phyloP scores from a whole-genome alignment of 2,113 vertebrate genomes.

The Rallus limicola region DNA sequence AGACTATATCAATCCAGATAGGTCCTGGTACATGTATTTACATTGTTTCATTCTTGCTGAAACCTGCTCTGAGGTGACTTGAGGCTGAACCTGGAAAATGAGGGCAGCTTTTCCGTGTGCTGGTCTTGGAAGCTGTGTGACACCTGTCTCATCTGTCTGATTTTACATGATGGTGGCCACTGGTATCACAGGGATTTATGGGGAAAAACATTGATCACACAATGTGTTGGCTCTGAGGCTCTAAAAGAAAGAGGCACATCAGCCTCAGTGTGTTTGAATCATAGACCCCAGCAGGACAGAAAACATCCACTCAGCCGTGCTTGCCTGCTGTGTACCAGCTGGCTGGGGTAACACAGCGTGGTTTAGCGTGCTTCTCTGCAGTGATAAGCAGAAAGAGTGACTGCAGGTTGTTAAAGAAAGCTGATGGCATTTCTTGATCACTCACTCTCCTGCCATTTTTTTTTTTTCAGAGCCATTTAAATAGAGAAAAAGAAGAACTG shows the following conservation, averaged over 20 bases:
- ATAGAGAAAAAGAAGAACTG: conserved; percentile 88
- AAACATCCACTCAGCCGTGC: background rate
- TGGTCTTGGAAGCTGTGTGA: background rate
- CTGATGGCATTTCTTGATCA: background rate
- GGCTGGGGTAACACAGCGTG: background rate
- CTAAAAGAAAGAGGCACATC: background rate
- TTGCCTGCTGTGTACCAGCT: background rate
- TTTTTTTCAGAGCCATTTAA: conserved; percentile 79
- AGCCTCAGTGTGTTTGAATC: background rate
- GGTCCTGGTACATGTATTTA: background rate
- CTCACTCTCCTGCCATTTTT: background rate
- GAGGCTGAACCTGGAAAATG: background rate
- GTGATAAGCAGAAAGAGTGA: background rate
- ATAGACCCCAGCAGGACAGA: background rate
- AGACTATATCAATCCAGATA: background rate
- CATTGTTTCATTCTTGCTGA: background rate
- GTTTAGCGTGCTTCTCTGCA: background rate
- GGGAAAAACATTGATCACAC: background rate
- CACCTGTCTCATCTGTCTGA: background rate
- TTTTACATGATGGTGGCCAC: background rate
- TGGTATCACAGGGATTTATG: background rate
- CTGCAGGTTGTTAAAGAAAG: background rate
- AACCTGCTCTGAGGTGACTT: background rate
- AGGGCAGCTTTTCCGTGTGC: no score
- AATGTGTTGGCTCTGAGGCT: background rate